Conservation (phyloP, 2,888 invertebrate genomes). For the Pyrrhosoma nymphula region DNA sequence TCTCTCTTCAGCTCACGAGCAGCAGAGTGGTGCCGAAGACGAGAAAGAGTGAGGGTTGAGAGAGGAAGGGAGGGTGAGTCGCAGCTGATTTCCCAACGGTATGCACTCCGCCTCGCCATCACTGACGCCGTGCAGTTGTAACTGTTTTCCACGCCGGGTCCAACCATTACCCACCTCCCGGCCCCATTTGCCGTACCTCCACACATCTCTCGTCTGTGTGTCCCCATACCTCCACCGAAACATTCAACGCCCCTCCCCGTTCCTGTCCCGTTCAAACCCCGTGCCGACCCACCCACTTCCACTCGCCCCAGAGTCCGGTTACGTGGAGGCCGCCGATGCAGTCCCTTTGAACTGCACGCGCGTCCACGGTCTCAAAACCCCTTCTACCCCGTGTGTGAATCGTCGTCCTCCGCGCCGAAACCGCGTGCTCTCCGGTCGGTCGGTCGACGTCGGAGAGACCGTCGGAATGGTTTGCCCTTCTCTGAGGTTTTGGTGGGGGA, state of each 20-base stretch:
- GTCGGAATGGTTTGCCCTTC: slow-evolving; percentile 1
- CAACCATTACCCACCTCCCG: neutral
- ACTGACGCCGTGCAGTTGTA: slow-evolving; percentile 29
- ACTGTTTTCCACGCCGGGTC: slow-evolving; percentile 24
- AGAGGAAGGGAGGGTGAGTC: neutral
- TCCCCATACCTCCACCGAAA: neutral
- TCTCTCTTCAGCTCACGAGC: neutral
- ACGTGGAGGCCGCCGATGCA: neutral
- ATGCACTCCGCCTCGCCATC: slow-evolving; percentile 15
- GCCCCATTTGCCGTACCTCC: neutral
- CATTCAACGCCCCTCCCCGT: neutral
- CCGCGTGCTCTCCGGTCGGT: neutral
- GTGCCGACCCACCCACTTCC: neutral
- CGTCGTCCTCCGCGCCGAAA: neutral
- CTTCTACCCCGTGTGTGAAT: neutral
- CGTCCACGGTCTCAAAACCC: neutral
- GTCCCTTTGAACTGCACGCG: neutral
- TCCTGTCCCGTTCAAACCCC: neutral
- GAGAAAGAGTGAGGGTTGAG: neutral
- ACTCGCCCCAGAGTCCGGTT: neutral
- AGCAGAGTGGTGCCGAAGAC: neutral
- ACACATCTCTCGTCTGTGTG: neutral
- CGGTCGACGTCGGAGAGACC: neutral
- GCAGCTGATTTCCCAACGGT: slow-evolving; percentile 14
- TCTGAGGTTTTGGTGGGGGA: slow-evolving; percentile 3